Percentiles rank a stretch among this genome's conserved stretches.
These are phyloP conservation scores for Meta bourneti DNA, from an alignment of 2,888 invertebrate genomes.

Conservation along the genomic window DNA sequence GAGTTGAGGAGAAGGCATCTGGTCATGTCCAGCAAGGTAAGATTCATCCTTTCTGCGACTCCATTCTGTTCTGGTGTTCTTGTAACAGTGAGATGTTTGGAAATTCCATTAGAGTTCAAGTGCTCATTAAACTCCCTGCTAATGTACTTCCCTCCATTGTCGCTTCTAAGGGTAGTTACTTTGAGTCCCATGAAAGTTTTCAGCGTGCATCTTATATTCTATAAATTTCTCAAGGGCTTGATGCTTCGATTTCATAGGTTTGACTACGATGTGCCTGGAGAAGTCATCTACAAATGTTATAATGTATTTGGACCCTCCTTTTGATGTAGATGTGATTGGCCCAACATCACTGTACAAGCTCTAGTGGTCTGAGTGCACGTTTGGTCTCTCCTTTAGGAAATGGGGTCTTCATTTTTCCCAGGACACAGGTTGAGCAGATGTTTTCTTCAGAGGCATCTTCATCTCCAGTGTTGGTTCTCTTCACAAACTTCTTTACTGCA, in stretches of 20 bases:
- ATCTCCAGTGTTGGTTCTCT: no score
- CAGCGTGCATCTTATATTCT: conserved; percentile 16
- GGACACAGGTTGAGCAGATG: background rate
- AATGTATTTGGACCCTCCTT: conserved; percentile 35
- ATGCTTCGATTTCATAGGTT: conserved; percentile 26
- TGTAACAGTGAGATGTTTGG: conserved; percentile 22
- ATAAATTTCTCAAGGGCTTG: conserved; percentile 30
- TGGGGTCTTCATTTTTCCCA: conserved; percentile 39
- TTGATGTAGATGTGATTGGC: conserved; percentile 32
- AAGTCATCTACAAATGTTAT: conserved; percentile 41
- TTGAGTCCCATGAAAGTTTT: conserved; percentile 33
- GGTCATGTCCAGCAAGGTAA: background rate
- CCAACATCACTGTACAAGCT: conserved; percentile 47
- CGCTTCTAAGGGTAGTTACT: background rate
- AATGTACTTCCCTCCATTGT: background rate
- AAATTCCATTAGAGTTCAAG: background rate
- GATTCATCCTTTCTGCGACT: background rate
- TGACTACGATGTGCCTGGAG: conserved; percentile 15
- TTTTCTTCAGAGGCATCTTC: no score
- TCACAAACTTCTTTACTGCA: no score
- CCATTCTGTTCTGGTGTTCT: conserved; percentile 39
- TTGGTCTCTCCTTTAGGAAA: conserved; percentile 22
- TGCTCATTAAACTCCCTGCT: conserved; percentile 1
- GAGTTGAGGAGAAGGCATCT: conserved; percentile 25
- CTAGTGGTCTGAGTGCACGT: conserved; percentile 20